Base-by-base conservation (phyloP, 2,797 vertebrate species). In the Xiphorhynchus erythropygius region DNA sequence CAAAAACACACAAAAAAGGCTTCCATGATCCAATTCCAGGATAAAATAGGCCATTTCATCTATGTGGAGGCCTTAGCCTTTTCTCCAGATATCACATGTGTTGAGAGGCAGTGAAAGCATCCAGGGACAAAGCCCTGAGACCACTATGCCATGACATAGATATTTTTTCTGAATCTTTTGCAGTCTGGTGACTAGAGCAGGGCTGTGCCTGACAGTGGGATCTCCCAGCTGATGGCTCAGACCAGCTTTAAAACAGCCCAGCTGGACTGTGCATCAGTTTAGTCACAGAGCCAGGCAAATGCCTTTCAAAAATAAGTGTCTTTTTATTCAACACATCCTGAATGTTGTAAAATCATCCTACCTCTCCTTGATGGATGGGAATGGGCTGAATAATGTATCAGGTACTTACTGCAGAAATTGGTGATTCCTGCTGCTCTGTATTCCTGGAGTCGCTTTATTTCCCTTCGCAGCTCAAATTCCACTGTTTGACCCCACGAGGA, bases 381-480 rank as follows among this genome's bases (percentile, higher is more conserved):
- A 63, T 0, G 49, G 85, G 78, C 53, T 96, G 88, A 95, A 90
- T 93, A 90, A 85, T 76, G 89, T 69, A 79, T 73, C 35, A 52
- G 71, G 90, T 95, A 99, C 99, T 99, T 98, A 99, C 99, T 99
- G 95, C 99, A 99, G 98, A 99, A 99, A 86, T 98, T 99, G 97
- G 98, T 99, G 98, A 99, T 99, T 81, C 99, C 99, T 68, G 99
- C 99, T 87, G 97, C 98, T 96, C 99, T 98, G 97, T 99, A 99
- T 94, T 99, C 99, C 97, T 99, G 99, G 30, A 99, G 98, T 49
- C 99, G 96, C 95, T 96, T 98, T 96, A 99, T 99, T 98, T 99
- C 99, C 84, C 98, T 98, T 87, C 99, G 98, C 96, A 99, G 98
- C 96, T 99, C 99, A 97, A 99, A 99, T 97, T 99, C 99, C 98